Evolutionary conservation across 2,888 invertebrate genomes (phyloP).

Genomic region (Dexiosoma caninum): DNA sequence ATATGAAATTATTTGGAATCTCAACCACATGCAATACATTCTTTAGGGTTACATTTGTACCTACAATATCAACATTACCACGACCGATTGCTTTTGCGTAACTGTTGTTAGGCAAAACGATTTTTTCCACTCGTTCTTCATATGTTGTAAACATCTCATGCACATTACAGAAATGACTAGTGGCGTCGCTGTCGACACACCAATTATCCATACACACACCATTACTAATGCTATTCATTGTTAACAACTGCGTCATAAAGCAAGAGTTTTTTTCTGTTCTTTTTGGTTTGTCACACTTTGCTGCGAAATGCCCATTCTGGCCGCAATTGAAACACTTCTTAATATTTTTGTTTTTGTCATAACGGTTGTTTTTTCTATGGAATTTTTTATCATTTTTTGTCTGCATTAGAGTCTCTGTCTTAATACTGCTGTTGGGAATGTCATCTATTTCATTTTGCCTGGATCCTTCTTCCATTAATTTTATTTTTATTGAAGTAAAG

Average conservation of each 20-base stretch:
- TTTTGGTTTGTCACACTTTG: background rate
- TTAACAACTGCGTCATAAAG: background rate
- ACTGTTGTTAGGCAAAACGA: slow-evolving; percentile 19
- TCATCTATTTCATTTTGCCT: background rate
- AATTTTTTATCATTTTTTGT: too few species aligned
- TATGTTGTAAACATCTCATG: slow-evolving; percentile 7
- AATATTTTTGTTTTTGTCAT: too few species aligned
- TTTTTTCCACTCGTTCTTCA: background rate
- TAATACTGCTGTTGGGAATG: too few species aligned
- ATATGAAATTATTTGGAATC: slow-evolving; percentile 26
- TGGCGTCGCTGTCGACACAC: background rate
- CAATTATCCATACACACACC: background rate
- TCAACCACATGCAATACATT: background rate
- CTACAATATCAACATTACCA: slow-evolving; percentile 10
- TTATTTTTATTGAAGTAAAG: background rate
- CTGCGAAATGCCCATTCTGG: too few species aligned
- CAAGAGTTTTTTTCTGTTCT: background rate
- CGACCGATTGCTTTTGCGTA: slow-evolving; percentile 25
- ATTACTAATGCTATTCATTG: background rate
- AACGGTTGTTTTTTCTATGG: too few species aligned
- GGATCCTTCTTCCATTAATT: background rate
- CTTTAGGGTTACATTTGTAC: slow-evolving; percentile 7
- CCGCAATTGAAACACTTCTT: background rate
- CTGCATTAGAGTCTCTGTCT: too few species aligned
- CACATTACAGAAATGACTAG: background rate